These are phyloP conservation scores for Dryobota labecula DNA, from an alignment of 2,888 invertebrate genomes.

Conservation along the genomic window DNA sequence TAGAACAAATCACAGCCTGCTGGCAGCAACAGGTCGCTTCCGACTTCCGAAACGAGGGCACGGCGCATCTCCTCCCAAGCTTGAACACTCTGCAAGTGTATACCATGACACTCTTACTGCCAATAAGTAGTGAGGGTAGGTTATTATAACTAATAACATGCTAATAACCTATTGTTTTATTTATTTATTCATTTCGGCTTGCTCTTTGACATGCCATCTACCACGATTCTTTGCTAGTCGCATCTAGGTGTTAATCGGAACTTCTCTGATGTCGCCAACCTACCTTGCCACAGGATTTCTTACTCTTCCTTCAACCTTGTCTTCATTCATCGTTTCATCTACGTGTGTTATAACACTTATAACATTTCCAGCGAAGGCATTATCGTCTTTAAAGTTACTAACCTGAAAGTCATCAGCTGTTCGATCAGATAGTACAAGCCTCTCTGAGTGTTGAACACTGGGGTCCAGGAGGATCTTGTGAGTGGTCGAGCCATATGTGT, in stretches of 20 bases:
- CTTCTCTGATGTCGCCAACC: not conserved
- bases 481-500: slow-evolving; percentile 94
- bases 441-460: slow-evolving; percentile 93
- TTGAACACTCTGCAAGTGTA: too few relatives aligned
- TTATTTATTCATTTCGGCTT: not conserved
- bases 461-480: slow-evolving; percentile 94
- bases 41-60: too few relatives aligned
- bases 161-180: too few relatives aligned
- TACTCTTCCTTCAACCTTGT: not conserved
- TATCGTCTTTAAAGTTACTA: not conserved
- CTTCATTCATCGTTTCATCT: not conserved
- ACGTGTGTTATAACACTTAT: not conserved
- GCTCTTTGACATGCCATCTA: not conserved
- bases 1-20: too few relatives aligned
- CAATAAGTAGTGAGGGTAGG: too few relatives aligned
- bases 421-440: slow-evolving; percentile 92
- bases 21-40: too few relatives aligned
- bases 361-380: not conserved
- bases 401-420: slow-evolving; percentile 92
- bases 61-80: too few relatives aligned
- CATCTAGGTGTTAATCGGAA: not conserved
- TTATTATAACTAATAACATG: too few relatives aligned
- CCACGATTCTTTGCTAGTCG: not conserved
- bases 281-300: not conserved
- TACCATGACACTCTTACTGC: too few relatives aligned